Conservation (phyloP, 2,888 invertebrate genomes). For the Bellardia bayeri region DNA sequence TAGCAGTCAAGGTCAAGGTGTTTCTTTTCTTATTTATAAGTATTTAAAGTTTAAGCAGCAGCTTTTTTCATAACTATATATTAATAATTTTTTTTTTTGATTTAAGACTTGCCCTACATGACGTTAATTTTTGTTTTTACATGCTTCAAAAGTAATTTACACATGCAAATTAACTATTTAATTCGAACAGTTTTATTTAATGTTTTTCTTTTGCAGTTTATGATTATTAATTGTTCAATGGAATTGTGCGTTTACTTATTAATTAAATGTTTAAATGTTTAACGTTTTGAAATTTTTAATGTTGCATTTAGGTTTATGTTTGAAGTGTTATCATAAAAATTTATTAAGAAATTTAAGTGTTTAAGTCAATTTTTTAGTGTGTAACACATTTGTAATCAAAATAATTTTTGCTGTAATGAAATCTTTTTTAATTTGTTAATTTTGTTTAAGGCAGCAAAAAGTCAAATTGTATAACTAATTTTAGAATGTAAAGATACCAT, state of each 20-base stretch:
- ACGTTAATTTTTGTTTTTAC: background rate
- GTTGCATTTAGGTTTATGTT: background rate
- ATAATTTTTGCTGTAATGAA: no score
- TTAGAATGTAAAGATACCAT: no score
- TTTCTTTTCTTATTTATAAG: background rate
- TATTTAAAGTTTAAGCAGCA: background rate
- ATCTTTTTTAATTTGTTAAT: no score
- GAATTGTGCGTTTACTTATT: background rate
- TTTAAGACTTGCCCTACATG: background rate
- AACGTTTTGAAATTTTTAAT: background rate
- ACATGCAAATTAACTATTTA: background rate
- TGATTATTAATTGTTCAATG: background rate
- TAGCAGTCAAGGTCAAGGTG: slow-evolving; percentile 55
- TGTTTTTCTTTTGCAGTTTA: background rate
- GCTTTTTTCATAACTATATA: background rate
- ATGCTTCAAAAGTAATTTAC: background rate
- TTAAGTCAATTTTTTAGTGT: no score
- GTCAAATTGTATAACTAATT: no score
- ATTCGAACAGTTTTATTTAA: background rate
- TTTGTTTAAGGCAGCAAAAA: no score
- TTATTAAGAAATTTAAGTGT: background rate
- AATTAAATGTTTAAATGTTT: slow-evolving; percentile 1
- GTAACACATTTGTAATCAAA: no score
- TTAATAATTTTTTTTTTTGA: background rate
- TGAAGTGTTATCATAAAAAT: background rate